A percentile compares a stretch with the other conserved stretches of the same genome.
phyloP scores from a whole-genome alignment of 2,113 vertebrate genomes.

The Halcyon malimbica region DNA sequence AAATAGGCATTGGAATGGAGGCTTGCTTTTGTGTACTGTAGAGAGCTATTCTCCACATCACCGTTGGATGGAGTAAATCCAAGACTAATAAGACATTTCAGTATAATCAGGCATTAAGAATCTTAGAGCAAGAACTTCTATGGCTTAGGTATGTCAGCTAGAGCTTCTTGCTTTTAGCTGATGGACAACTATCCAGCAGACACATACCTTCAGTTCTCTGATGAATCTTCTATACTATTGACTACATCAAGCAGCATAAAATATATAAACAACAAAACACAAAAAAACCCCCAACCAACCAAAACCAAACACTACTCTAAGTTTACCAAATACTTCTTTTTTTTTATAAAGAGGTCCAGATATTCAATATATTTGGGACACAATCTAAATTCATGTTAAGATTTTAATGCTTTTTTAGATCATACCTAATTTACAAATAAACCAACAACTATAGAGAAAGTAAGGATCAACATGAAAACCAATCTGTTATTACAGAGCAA shows the following conservation, averaged over 20 bases:
- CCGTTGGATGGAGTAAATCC: background rate
- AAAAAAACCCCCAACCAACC: background rate
- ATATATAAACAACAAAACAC: background rate
- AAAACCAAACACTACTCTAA: background rate
- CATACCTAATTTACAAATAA: background rate
- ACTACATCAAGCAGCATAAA: background rate
- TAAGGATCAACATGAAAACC: background rate
- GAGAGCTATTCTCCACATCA: background rate
- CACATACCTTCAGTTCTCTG: background rate
- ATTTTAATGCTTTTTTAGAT: background rate
- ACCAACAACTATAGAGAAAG: background rate
- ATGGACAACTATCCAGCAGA: background rate
- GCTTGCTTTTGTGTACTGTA: background rate
- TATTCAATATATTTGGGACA: background rate
- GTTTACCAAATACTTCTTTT: accelerated
- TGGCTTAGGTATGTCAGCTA: background rate
- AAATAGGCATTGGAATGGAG: background rate
- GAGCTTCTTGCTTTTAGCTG: background rate
- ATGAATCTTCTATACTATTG: background rate
- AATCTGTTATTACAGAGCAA: background rate
- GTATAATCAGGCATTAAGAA: background rate
- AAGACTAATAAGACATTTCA: background rate
- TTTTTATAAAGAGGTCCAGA: background rate
- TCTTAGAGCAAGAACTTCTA: background rate
- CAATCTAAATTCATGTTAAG: background rate